Evolutionary conservation across 2,888 invertebrate species (phyloP), one percentile per base, ranked within the genome.

Genomic region (Ditylenchus weischeri): DNA sequence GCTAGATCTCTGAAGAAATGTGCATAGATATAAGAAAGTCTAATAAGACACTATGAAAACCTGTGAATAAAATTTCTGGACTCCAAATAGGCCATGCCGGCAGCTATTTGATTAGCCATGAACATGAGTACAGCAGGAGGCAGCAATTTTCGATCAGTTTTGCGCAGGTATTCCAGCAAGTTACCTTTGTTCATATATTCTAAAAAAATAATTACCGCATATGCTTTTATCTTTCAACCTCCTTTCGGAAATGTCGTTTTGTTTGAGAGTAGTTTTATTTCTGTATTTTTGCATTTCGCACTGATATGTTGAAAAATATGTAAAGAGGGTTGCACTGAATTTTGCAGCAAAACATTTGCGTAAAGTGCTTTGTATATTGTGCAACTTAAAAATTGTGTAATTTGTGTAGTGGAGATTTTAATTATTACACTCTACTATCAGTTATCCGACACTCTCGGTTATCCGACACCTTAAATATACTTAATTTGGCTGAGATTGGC

Each of bases 81-180:
- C 87, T 98, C 98, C 77, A 98, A 87, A 85, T 96, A 96, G 83
- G 92, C 92, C 98, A 99, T 98, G 71, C 93, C 98, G 73, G 93
- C 91, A 0, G 96, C 93, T 79, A 98, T 95, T 88, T 98, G 96
- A n/a, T 95, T 94, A 61, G 96, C 96, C 89, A 99, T 96, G 85
- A 96, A 93, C 89, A 99, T 91, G 70, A 99, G 88, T 36, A 93
- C 92, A 5, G 95, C 92, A 15, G 95, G 94, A 78, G 92, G 92
- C 62, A 96, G 89, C 82, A 90, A 90, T 57, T 75, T 72, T 57
- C 74, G 70, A 64, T 81, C 80, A 59, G 76, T 69, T 57, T 90
- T 90, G 65, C 96, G 88, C 76, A 99, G 86, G 85, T 93, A 98
- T 86, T 99, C 96, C 69, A 99, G 87, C 75, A 98, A 87, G 86